Evolutionary conservation across 2,113 vertebrate species (phyloP).

Genomic region (Vidua macroura): DNA sequence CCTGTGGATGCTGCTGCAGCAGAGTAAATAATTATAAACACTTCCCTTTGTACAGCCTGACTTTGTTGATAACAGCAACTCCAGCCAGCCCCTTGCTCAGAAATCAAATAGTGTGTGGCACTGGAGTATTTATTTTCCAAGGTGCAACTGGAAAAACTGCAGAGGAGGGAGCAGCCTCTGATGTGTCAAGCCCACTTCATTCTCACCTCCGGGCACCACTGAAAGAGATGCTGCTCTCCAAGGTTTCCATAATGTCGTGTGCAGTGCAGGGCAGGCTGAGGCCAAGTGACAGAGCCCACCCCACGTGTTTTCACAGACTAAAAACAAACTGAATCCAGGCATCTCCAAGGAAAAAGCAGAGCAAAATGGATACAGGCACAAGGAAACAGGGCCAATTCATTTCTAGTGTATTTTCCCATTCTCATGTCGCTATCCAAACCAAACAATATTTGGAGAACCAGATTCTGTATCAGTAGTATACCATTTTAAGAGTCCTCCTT

Average conservation of each 20-base stretch:
- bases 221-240: not conserved
- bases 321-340: not conserved
- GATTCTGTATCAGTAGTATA: not conserved
- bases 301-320: not conserved
- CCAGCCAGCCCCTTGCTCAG: not conserved
- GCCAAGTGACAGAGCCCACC: not conserved
- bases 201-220: not conserved
- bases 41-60: constrained; percentile 6
- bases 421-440: not conserved
- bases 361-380: not conserved
- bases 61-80: constrained; percentile 7
- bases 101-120: not conserved
- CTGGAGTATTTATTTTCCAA: not conserved
- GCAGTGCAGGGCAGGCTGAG: not conserved
- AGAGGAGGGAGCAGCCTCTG: not conserved
- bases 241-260: not conserved
- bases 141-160: not conserved
- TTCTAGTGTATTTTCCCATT: not conserved
- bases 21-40: constrained; percentile 40
- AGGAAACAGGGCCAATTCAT: not conserved
- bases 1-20: not conserved
- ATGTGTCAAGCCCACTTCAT: not conserved
- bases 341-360: not conserved
- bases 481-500: not conserved
- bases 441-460: not conserved